Evolutionary conservation across 2,888 invertebrate species (phyloP), one percentile per base, ranked within the genome.

Genomic region (Caenorhabditis uteleia): DNA sequence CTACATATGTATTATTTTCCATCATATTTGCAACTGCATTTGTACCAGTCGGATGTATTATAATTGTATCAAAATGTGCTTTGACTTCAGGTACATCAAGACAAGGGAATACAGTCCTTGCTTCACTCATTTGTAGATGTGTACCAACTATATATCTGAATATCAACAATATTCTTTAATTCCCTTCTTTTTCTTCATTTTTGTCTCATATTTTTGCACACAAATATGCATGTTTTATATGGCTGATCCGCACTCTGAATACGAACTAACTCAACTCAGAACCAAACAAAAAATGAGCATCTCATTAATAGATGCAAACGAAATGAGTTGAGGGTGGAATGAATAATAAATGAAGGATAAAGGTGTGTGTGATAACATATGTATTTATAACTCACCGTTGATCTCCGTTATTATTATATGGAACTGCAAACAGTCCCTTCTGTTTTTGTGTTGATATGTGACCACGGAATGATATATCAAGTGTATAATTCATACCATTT

Each of bases 41-140:
- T 7, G 77, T 75, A n/a, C 79, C 92, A 56, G 88, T 87, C 79
- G 91, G 90, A 10, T 86, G 86, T 16, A 72, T 57, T 10, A 88
- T 87, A 2, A 86, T 85, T 1, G 65, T 62, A n/a, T 89, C 88
- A 85, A 89, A 94, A 56, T 89, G 89, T 0, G 95, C 92, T 86
- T 95, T 95, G 89, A 89, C 0, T 92, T 60, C 61, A 2, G 85
- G 95, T 82, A 95, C 93, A 84, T 95, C 95, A 82, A 95, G 93
- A 83, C 95, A 95, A 0, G 95, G 95, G 84, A 92, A 95, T 0
- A 93, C 91, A 85, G 90, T 89, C 25, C 95, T 88, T 0, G 95
- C 94, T 84, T 91, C 91, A 0, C 93, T 93, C 0, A 95, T 93
- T 84, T 95, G 92, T 82, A 95, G 94, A 85, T 95, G 94, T 12